Conservation (phyloP, 2,113 vertebrate species). For the Dromas ardeola region DNA sequence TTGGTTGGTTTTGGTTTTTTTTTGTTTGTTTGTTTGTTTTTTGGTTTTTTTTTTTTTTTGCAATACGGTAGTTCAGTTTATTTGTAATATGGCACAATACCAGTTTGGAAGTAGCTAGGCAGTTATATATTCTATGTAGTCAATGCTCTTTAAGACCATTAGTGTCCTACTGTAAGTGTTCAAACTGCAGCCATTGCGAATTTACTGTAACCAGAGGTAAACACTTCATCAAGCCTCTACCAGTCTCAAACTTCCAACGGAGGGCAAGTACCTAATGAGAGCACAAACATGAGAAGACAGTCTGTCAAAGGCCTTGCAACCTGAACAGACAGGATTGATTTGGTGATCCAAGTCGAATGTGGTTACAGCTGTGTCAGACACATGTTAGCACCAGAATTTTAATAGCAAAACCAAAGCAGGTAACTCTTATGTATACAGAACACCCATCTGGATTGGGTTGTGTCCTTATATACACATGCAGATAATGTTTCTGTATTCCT, state of each 20-base stretch:
- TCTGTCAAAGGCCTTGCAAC: neutral
- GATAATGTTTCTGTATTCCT: neutral
- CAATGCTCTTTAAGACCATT: neutral
- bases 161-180: neutral
- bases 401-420: neutral
- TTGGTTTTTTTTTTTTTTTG: neutral
- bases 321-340: neutral
- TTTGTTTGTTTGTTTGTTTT: neutral
- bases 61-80: neutral
- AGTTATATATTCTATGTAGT: neutral
- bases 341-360: neutral
- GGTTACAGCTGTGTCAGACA: neutral
- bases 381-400: neutral
- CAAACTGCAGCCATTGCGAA: neutral
- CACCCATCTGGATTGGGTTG: neutral
- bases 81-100: neutral
- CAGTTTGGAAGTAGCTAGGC: neutral
- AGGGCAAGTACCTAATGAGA: neutral
- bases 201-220: neutral
- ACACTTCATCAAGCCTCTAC: neutral
- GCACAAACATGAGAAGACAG: neutral
- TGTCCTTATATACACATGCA: neutral
- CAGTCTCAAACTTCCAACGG: neutral
- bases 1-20: neutral
- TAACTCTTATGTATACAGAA: neutral